Percentiles rank a stretch among this genome's conserved stretches.
These are phyloP conservation scores for Parnassius orleans DNA, from an alignment of 2,888 invertebrate species.

Conservation along the genomic window DNA sequence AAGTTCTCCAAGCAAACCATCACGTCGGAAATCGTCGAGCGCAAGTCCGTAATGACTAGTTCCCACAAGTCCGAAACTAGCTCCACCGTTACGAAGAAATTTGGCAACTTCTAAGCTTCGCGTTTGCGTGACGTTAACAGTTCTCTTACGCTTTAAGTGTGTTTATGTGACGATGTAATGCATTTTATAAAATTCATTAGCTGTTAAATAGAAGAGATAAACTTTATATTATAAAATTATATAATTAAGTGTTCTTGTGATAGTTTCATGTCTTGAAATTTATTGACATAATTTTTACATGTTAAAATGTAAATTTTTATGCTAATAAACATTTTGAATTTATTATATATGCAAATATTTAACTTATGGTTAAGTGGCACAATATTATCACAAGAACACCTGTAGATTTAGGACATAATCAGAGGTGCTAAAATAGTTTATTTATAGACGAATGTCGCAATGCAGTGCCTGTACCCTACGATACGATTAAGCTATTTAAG, in stretches of 20 bases:
- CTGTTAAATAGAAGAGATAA: conserved; percentile 30
- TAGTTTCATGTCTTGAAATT: conserved; percentile 22
- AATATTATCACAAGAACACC: conserved; percentile 15
- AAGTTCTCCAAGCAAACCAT: conserved; percentile 85
- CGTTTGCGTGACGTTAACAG: conserved; percentile 33
- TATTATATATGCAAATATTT: no score
- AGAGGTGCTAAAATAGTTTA: conserved; percentile 27
- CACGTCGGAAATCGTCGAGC: conserved; percentile 85
- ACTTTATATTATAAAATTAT: conserved; percentile 34
- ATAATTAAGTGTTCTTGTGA: conserved; percentile 31
- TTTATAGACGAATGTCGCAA: conserved; percentile 22
- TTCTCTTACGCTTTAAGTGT: conserved; percentile 31
- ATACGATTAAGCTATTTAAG: conserved; percentile 22
- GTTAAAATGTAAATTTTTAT: no score
- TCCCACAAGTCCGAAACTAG: conserved; percentile 81
- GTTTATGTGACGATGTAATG: conserved; percentile 24
- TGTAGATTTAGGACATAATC: conserved; percentile 22
- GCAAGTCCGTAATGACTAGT: conserved; percentile 84
- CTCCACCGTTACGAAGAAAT: conserved; percentile 80
- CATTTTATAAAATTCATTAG: conserved; percentile 31
- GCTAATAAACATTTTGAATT: no score
- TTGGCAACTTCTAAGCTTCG: conserved; percentile 70
- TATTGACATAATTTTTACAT: background rate
- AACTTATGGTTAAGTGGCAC: background rate
- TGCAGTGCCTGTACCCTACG: conserved; percentile 20